Evolutionary conservation across 2,797 vertebrate genomes (phyloP), one percentile per base, ranked within the genome.

Genomic region (Sebastes jordani): DNA sequence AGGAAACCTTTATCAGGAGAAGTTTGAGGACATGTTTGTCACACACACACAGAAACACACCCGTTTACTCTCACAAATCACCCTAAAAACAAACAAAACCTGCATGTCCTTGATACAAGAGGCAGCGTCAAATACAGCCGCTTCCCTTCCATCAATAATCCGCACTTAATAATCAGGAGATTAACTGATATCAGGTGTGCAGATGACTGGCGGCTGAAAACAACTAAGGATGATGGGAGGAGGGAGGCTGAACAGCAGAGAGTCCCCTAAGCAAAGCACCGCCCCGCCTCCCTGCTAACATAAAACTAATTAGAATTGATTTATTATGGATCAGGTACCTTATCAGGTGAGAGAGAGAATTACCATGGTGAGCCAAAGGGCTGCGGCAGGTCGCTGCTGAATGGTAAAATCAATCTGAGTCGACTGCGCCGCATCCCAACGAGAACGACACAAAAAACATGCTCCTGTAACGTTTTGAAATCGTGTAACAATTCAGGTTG

Each of bases 281-380:
- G 29, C 7, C 4, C n/a, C 49, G 3, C 46, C 62, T 23, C 78
- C 74, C 32, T 68, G 25, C 74, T 66, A 83, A 81, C 90, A 88
- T 86, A 87, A 96, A 97, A 95, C 96, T 97, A 99, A 99, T 99
- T 97, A 97, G 93, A 97, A 97, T 97, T 96, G 97, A 98, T 98
- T 97, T 96, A 97, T 96, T 97, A 98, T 97, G 95, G 96, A 97
- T 97, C 96, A 95, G 94, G 93, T 95, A 95, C 94, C 96, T 98
- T 98, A 98, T 98, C 97, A 97, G 95, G 96, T 96, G 93, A 95
- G 95, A 90, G 95, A 95, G 92, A 93, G 96, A 97, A 97, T 97
- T 95, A 96, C 95, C 94, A 95, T 92, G 95, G 95, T 84, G 92
- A 96, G 96, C 94, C 94, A 94, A 95, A 93, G 95, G 96, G 96